Evolutionary conservation across 1,140 invertebrate genomes (phyloP), one percentile per base, ranked within the genome.

Genomic region (Nasonia vitripennis): DNA sequence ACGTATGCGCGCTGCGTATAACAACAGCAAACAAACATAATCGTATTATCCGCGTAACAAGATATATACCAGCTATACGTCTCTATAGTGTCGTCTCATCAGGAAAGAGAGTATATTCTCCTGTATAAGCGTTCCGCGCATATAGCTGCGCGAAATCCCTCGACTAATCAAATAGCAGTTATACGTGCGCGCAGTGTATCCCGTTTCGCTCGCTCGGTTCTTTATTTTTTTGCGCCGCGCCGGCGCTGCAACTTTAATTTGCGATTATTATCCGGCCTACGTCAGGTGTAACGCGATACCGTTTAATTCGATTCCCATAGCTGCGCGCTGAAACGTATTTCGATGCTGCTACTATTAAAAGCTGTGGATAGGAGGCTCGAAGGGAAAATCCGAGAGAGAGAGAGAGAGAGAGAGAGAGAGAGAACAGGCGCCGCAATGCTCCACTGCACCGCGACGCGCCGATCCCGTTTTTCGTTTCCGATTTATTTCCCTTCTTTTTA

Each of bases 281-380:
- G 41, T 81, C 41, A 45, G 23, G 45, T 74, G 68, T 81, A 81
- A 81, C 68, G 23, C n/a, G 70, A 81, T 74, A 74, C 70, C 68
- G 68, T 74, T 74, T 41, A 37, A 74, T 78, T 48, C 45, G 75
- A 78, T 48, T 48, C 31, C 20, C 70, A 23, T 20, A 7, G 70
- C 70, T 71, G 27, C 7, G 10, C 68, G 2, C 23, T 11, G 27
- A 27, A 71, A 62, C 5, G 17, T 62, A 62, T 20, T 55, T 62
- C 20, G 55, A 62, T n/a, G 55, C 7, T 45, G 27, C 27, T 27
- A 27, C 27, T 27, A 27, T 27, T 27, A 6, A 41, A 41, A 41
- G 37, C 37, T 41, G 7, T 41, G 10, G 41, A 17, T 51, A 1
- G 17, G 55, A 62, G 7, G 55, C 17, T 62, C 55, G 55, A 62